Evolutionary conservation across 2,888 invertebrate genomes (phyloP), one percentile per base, ranked within the genome.

Genomic region (Phrixothrix hirtus): DNA sequence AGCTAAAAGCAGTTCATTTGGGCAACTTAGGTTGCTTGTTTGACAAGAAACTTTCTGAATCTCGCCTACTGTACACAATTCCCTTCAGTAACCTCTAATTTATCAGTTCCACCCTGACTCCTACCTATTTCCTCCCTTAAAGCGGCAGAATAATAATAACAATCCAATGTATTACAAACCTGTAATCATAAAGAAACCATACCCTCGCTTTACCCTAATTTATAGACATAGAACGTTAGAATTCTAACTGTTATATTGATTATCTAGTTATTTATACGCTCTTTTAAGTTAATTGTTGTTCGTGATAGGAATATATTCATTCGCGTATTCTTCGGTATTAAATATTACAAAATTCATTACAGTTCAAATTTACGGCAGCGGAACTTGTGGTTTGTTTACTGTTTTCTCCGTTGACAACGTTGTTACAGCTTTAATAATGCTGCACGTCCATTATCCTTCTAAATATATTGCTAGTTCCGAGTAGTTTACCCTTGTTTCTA

Each of bases 341-440:
- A n/a, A n/a, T n/a, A n/a, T n/a, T n/a, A n/a, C n/a, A n/a, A n/a
- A n/a, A n/a, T 21, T 21, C 7, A 21, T 21, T 5, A 21, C 4
- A 21, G 21, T 7, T 21, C 7, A 21, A 21, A 21, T 7, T 21
- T 21, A 21, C 21, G 21, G 21, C 21, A 7, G 21, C 3, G 21
- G 3, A 21, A 21, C 21, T 21, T 21, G 21, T 21, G 21, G 21
- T 21, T 7, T 21, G 21, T 21, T 21, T 29, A 21, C 17, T 30
- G 30, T 37, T 41, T 51, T 43, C 38, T 45, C 35, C 51, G 38
- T 29, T 51, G 50, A 55, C 50, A 51, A 44, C 34, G 42, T 55
- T 42, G 43, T 56, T 47, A 52, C 55, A 39, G 56, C 51, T 52
- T 52, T 56, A 56, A 56, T 56, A 56, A 52, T 47, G 52, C 46